Evolutionary conservation across 2,113 vertebrate genomes (phyloP).

Genomic region (Hydrochoerus hydrochaeris): DNA sequence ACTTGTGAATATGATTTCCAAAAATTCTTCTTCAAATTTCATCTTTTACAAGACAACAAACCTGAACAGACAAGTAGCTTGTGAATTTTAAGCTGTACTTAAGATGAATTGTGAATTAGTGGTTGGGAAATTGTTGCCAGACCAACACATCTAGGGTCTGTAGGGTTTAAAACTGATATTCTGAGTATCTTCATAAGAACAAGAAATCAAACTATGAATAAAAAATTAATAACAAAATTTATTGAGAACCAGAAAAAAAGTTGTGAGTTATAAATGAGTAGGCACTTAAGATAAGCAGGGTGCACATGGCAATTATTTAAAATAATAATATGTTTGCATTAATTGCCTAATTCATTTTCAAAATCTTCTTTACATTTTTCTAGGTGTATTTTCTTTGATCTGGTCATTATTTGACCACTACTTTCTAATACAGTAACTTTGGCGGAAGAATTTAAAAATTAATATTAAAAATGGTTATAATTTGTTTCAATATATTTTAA

Average conservation of each 20-base stretch:
- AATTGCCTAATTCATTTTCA: not conserved
- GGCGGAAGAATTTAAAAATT: not conserved
- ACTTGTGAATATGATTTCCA: not conserved
- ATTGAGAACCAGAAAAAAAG: not conserved
- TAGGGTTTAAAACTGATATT: not conserved
- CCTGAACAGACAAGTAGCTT: not conserved
- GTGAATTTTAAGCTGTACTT: not conserved
- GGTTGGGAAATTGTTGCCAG: not conserved
- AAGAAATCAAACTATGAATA: not conserved
- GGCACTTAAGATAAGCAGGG: not conserved
- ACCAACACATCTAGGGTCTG: not conserved
- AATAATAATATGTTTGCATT: not conserved
- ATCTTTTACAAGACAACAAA: not conserved
- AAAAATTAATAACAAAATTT: not conserved
- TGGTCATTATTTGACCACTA: not conserved
- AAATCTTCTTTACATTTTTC: not conserved
- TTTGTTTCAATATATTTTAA: not conserved
- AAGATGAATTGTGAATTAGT: not conserved
- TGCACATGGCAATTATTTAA: not conserved
- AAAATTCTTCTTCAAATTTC: not conserved
- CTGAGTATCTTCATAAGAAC: not conserved
- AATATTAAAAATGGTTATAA: not conserved
- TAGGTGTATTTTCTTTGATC: not conserved
- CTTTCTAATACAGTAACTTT: not conserved
- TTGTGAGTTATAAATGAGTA: not conserved